Conservation (phyloP, 1,140 invertebrate species). For the Scaptomyza pallida region DNA sequence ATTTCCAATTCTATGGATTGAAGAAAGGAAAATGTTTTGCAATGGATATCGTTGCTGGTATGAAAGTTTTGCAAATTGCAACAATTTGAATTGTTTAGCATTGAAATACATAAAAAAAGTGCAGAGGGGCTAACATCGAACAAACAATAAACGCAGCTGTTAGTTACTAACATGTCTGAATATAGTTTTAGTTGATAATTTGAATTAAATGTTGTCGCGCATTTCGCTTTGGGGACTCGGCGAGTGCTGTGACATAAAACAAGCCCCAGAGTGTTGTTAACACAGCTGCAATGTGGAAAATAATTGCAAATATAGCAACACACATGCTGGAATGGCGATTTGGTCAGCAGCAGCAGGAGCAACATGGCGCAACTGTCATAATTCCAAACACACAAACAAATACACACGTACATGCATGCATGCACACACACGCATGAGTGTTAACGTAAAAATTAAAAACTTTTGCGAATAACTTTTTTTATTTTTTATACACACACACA, state of each 20-base stretch:
- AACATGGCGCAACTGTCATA: slow-evolving; percentile 47
- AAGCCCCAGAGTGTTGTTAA: slow-evolving; percentile 24
- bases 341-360: not conserved
- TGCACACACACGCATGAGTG: slow-evolving; percentile 30
- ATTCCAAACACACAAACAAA: slow-evolving; percentile 33
- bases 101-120: not conserved
- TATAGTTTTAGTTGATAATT: slow-evolving; percentile 18
- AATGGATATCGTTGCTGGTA: too few relatives aligned
- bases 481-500: too few relatives aligned
- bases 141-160: not conserved
- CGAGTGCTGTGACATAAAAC: not conserved
- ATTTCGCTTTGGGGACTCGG: not conserved
- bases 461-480: slow-evolving; percentile 49
- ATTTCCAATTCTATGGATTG: too few relatives aligned
- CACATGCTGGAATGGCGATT: not conserved
- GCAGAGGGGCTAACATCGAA: not conserved
- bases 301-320: slow-evolving; percentile 14
- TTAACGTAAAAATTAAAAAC: slow-evolving; percentile 64
- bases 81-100: too few relatives aligned
- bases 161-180: not conserved
- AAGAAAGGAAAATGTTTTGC: too few relatives aligned
- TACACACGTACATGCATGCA: too few relatives aligned
- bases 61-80: too few relatives aligned
- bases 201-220: slow-evolving; percentile 16
- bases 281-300: slow-evolving; percentile 11